Evolutionary conservation across 2,888 invertebrate species (phyloP), one percentile per base, ranked within the genome.

Genomic region (Bellardia pandia): DNA sequence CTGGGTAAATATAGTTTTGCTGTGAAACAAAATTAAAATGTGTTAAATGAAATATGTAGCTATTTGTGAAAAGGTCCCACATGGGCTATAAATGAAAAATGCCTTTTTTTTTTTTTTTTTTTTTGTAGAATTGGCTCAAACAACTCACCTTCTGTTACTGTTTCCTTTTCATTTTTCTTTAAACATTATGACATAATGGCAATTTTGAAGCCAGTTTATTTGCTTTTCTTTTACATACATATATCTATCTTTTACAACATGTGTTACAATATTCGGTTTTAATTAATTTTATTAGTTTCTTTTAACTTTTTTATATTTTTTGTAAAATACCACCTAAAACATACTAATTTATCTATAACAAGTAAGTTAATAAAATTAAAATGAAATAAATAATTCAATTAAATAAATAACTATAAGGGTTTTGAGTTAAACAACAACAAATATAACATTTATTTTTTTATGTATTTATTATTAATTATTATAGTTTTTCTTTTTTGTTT

Each of bases 251-350:
- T 72, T 86, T 84, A 84, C 86, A 86, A 86, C 87, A 86, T 72
- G 30, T 77, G 83, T 83, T 83, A 71, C 58, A 60, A 82, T 76
- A 23, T 62, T n/a, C 2, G 14, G 48, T 56, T 23, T 71, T 6
- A 14, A 66, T 68, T 78, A 42, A 14, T n/a, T 81, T 56, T 71
- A 45, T n/a, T 37, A 56, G 33, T 40, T 33, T 69, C 42, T 56
- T 45, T 45, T 45, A 2, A 45, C 45, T 9, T 45, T 45, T 45
- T 45, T 11, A 45, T 45, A 42, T 53, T 8, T 66, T 60, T 66
- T 66, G 13, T 75, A 74, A 74, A 64, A 33, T 56, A 87, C 87
- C 87, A 87, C 87, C 87, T 87, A 87, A 87, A 87, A 85, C 14
- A 64, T 81, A 87, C 86, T 85, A 87, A 77, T 77, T 62, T 53